phyloP scores from a whole-genome alignment of 2,113 vertebrate genomes.

The Phocoena sinus region DNA sequence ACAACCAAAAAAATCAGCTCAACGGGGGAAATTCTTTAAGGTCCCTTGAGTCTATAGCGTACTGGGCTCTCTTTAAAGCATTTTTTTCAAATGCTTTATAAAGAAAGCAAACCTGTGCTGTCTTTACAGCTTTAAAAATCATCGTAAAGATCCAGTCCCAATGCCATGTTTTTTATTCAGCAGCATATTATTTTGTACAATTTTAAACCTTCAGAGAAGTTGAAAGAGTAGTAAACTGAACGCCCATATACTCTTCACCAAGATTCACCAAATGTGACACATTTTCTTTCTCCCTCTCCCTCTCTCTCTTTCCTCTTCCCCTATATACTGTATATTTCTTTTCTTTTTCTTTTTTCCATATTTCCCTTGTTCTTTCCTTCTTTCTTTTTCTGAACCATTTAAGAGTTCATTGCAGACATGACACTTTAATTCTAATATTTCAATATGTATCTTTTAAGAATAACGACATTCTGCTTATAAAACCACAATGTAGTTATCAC shows the following conservation, averaged over 20 bases:
- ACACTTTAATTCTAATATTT: constrained; percentile 8
- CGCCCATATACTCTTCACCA: neutral
- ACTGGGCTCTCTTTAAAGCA: constrained; percentile 29
- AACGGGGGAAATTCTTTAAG: neutral
- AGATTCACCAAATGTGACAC: neutral
- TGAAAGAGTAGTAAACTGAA: neutral
- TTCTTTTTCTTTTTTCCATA: neutral
- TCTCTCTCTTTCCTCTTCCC: neutral
- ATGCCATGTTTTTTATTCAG: neutral
- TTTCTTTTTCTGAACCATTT: neutral
- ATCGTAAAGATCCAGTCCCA: neutral
- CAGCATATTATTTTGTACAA: neutral
- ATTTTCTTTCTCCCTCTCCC: neutral
- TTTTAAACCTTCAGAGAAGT: constrained; percentile 4
- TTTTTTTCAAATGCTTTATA: constrained; percentile 13
- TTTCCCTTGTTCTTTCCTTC: neutral
- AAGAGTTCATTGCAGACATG: neutral
- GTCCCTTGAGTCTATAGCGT: constrained; percentile 26
- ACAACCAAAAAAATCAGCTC: constrained; percentile 3
- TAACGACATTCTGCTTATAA: neutral
- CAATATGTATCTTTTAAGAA: neutral
- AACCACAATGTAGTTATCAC: neutral
- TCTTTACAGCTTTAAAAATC: neutral
- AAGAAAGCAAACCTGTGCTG: neutral
- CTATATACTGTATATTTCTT: neutral